Percentiles rank a stretch among this genome's conserved stretches.
phyloP scores from a whole-genome alignment of 1,140 invertebrate genomes.

The Drosophila orena region DNA sequence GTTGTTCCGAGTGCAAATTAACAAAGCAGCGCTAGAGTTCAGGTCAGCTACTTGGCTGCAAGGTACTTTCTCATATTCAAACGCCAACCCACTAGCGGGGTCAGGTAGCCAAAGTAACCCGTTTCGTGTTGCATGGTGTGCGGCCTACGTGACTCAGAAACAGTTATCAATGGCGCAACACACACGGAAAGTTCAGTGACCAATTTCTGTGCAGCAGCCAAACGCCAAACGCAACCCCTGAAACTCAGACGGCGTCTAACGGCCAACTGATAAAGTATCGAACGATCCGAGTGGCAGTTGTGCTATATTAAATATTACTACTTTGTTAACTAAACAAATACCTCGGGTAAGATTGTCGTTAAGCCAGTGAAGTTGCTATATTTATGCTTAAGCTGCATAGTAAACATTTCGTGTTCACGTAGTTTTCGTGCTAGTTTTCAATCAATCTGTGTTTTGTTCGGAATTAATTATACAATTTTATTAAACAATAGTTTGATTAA shows the following conservation, averaged over 20 bases:
- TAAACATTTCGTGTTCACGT: neutral
- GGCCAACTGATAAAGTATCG: constrained; percentile 37
- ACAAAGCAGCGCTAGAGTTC: neutral
- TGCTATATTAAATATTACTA: constrained; percentile 7
- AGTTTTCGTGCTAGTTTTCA: neutral
- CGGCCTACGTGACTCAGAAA: constrained; percentile 83
- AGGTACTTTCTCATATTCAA: neutral
- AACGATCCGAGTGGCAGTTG: constrained; percentile 5
- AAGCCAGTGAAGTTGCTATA: neutral
- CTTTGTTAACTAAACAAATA: constrained; percentile 10
- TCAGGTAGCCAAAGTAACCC: constrained; percentile 18
- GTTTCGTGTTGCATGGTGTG: constrained; percentile 66
- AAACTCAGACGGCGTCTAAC: constrained; percentile 30
- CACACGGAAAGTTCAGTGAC: constrained; percentile 71
- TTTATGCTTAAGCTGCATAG: neutral
- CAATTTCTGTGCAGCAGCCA: constrained; percentile 59
- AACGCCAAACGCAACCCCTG: constrained; percentile 34
- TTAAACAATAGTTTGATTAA: too few relatives aligned
- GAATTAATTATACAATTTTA: too few relatives aligned
- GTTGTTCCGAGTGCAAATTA: neutral
- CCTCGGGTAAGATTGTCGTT: constrained; percentile 24
- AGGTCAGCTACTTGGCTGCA: too few relatives aligned
- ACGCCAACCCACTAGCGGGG: neutral
- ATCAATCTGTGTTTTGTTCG: neutral
- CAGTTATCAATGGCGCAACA: constrained; percentile 83